Evolutionary conservation across 2,797 vertebrate species (phyloP).

Genomic region (Amblyopsis hoosieri): DNA sequence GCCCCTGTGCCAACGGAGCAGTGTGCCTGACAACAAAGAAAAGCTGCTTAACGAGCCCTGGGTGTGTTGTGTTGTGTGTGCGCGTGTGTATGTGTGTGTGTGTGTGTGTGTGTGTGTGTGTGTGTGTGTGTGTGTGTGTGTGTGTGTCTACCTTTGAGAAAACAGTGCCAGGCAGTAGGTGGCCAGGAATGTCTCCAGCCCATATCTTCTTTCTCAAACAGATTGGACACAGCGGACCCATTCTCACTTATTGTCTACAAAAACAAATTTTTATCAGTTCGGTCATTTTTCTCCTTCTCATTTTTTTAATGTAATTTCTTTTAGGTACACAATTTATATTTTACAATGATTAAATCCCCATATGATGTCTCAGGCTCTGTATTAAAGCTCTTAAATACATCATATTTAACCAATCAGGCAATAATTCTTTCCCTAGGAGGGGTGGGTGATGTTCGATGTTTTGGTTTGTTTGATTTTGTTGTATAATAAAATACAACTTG

Average conservation of each 20-base stretch:
- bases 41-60: conserved; percentile 16
- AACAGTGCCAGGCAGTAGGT: conserved; percentile 96
- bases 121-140: neutral
- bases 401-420: too few relatives aligned
- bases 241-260: conserved; percentile 92
- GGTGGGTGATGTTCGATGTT: too few relatives aligned
- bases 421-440: too few relatives aligned
- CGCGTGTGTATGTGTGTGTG: neutral
- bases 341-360: too few relatives aligned
- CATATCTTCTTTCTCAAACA: conserved; percentile 98
- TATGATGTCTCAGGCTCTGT: too few relatives aligned
- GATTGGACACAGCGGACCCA: conserved; percentile 95
- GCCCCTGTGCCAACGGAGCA: conserved; percentile 94
- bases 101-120: neutral
- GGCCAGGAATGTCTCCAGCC: conserved; percentile 99
- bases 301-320: too few relatives aligned
- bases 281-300: too few relatives aligned
- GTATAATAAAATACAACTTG: too few relatives aligned
- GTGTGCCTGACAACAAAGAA: conserved; percentile 82
- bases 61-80: conserved; percentile 4
- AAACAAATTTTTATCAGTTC: too few relatives aligned
- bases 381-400: too few relatives aligned
- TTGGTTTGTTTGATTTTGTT: too few relatives aligned
- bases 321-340: too few relatives aligned
- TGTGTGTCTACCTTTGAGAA: conserved; percentile 89